Evolutionary conservation across 2,113 vertebrate genomes (phyloP), one percentile per base, ranked within the genome.

Genomic region (Rallus limicola): DNA sequence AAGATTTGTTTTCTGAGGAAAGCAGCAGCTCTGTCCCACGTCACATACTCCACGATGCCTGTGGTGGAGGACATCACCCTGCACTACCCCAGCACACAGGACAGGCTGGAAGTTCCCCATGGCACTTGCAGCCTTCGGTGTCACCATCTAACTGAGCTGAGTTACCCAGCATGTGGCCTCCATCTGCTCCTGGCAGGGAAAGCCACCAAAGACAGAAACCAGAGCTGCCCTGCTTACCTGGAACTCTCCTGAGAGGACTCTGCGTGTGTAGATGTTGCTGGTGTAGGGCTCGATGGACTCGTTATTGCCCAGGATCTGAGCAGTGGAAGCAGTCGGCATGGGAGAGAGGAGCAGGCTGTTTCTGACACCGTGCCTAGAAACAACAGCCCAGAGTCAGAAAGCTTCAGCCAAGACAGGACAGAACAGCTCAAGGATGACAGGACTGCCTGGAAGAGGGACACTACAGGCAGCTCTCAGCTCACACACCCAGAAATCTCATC

Each of bases 261-360:
- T 97, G 83, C 99, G 99, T 1, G 99, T 99, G 94, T 99, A 99
- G 98, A 99, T 99, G 97, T 99, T 99, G 92, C 99, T 99, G 93
- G 99, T 99, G 92, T 99, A 99, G 38, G 99, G 98, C 95, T 99
- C 99, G 13, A 99, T 99, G 70, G 99, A 99, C 71, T 99, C 99
- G 5, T 99, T 99, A 95, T 99, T 99, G 38, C 99, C 99, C 96
- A 99, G 91, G 93, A 99, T 99, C 98, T 99, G 99, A 80, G 99
- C 99, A 16, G 99, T 99, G 71, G 99, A 99, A 14, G 99, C 99
- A 2, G 99, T 99, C 21, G 99, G 99, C 99, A 99, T 99, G 3
- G 99, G 99, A 36, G 99, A 98, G 31, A 99, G 59, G 79, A 99
- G 99, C 33, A 99, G 98, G 93, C 99, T 99, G 98, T 99, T 99